These are phyloP conservation scores for Scotopteryx bipunctaria DNA, from an alignment of 2,888 invertebrate species.

Conservation along the genomic window DNA sequence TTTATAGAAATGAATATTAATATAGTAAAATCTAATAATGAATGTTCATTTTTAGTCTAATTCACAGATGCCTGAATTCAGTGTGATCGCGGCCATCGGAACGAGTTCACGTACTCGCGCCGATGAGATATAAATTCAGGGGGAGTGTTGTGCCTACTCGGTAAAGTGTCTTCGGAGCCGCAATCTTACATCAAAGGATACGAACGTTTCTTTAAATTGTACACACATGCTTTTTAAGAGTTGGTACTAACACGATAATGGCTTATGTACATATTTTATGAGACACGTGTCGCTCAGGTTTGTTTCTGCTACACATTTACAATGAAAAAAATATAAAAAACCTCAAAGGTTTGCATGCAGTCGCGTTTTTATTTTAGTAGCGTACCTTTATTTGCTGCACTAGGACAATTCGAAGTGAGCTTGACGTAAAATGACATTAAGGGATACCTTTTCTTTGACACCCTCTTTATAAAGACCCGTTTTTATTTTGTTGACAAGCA, in stretches of 20 bases:
- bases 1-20: too few relatives aligned
- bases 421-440: constrained; percentile 8
- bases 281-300: too few relatives aligned
- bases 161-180: constrained; percentile 23
- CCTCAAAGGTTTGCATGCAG: too few relatives aligned
- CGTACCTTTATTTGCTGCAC: neutral
- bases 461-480: constrained; percentile 38
- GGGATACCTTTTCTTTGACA: neutral
- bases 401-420: neutral
- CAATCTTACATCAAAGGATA: constrained; percentile 25
- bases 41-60: neutral
- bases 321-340: too few relatives aligned
- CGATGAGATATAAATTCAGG: constrained; percentile 25
- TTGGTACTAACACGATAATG: too few relatives aligned
- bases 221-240: neutral
- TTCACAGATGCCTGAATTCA: neutral
- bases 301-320: too few relatives aligned
- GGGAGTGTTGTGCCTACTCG: constrained; percentile 23
- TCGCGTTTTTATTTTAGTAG: too few relatives aligned
- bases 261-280: too few relatives aligned
- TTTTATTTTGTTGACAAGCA: constrained; percentile 54
- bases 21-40: too few relatives aligned
- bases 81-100: constrained; percentile 8
- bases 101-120: constrained; percentile 26
- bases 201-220: constrained; percentile 18